Percentiles rank a stretch among this genome's conserved stretches.
These are phyloP conservation scores for Lagopus muta DNA, from an alignment of 2,113 vertebrate genomes.

Conservation along the genomic window DNA sequence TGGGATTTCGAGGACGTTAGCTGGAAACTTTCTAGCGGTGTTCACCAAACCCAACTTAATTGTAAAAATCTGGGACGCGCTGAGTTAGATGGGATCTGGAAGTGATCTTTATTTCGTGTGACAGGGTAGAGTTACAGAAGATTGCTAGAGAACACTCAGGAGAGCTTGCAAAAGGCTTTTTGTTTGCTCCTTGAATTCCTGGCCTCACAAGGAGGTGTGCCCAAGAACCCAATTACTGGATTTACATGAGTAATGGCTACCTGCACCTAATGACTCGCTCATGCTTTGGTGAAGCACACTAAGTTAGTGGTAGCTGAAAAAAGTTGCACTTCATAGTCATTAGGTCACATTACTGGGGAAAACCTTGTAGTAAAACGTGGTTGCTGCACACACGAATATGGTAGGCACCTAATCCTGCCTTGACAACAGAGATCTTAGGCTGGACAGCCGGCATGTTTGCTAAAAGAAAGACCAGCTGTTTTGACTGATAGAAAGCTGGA, in stretches of 20 bases:
- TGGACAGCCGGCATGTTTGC: neutral
- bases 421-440: neutral
- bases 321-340: neutral
- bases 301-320: neutral
- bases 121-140: neutral
- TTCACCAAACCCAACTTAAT: neutral
- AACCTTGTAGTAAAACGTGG: neutral
- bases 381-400: neutral
- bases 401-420: neutral
- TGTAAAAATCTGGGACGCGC: neutral
- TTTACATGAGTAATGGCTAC: neutral
- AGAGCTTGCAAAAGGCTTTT: neutral
- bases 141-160: neutral
- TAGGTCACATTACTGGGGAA: neutral
- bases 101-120: neutral
- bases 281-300: neutral
- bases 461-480: neutral
- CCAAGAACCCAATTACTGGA: neutral
- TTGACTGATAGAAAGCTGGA: neutral
- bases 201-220: neutral
- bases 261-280: neutral
- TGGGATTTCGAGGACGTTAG: neutral
- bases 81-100: neutral
- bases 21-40: neutral
- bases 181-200: constrained; percentile 9